Percentiles rank a stretch among this genome's conserved stretches.
Evolutionary conservation across 2,888 invertebrate genomes (phyloP).

Genomic region (Sylvicola fuscatus): DNA sequence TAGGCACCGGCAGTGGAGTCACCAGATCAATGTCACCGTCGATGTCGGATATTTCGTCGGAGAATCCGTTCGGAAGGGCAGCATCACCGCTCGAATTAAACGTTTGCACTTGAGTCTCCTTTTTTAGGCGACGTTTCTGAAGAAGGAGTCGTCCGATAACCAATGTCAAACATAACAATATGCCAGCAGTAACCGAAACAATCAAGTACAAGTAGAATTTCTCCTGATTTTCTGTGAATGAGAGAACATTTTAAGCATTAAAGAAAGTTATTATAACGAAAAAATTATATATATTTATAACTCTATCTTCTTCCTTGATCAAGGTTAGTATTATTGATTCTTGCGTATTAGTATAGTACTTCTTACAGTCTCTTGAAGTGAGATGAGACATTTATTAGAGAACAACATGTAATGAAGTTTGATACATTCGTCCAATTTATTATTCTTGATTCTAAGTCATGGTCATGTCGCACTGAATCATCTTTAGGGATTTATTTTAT

Average conservation of each 20-base stretch:
- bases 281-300: no score
- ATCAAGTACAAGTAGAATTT: constrained; percentile 66
- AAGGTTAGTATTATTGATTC: no score
- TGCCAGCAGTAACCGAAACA: constrained; percentile 48
- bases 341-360: no score
- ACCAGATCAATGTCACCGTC: constrained; percentile 50
- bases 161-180: constrained; percentile 49
- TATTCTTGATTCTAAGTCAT: no score
- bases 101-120: constrained; percentile 43
- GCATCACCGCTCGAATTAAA: constrained; percentile 46
- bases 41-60: constrained; percentile 67
- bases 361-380: no score
- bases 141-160: constrained; percentile 50
- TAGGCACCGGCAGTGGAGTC: constrained; percentile 34
- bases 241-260: neutral
- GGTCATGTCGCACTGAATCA: no score
- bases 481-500: no score
- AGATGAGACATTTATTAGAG: no score
- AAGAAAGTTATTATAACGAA: no score
- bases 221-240: constrained; percentile 21
- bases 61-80: constrained; percentile 57
- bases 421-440: no score
- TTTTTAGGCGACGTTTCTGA: constrained; percentile 38
- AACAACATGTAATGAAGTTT: no score
- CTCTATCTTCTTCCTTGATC: no score